A percentile compares a stretch with the other conserved stretches of the same genome.
Conservation (phyloP, 2,113 vertebrate species). For the Elephantulus edwardii region DNA sequence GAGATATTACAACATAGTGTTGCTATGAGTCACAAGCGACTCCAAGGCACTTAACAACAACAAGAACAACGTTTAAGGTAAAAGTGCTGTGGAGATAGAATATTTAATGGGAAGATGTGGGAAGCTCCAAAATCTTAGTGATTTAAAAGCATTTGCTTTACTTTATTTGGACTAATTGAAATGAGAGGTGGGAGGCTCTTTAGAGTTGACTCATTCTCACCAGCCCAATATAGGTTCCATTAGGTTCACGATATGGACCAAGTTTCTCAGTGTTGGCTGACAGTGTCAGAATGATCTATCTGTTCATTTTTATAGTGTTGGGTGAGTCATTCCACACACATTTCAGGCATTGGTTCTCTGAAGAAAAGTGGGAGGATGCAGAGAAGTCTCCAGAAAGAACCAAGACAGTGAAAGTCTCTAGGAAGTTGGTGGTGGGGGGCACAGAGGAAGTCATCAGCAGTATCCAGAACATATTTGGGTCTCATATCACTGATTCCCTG, state of each 20-base stretch:
- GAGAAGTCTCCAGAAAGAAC: not conserved
- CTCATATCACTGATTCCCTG: not conserved
- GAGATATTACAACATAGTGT: no score
- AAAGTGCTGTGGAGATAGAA: not conserved
- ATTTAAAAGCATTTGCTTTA: slow-evolving; percentile 67
- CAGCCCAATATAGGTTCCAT: slow-evolving; percentile 51
- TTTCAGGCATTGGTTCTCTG: not conserved
- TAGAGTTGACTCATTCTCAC: slow-evolving; percentile 51
- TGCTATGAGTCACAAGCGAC: no score
- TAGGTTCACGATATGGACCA: slow-evolving; percentile 41
- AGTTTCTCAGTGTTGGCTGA: slow-evolving; percentile 63
- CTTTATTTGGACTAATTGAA: slow-evolving; percentile 71
- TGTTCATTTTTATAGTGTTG: slow-evolving; percentile 25
- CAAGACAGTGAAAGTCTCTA: not conserved
- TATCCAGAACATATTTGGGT: not conserved
- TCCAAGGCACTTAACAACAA: no score
- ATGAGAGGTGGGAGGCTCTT: slow-evolving; percentile 25
- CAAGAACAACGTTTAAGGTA: no score
- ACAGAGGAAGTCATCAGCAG: not conserved
- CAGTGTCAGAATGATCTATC: slow-evolving; percentile 43
- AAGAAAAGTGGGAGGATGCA: not conserved
- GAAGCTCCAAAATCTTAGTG: slow-evolving; percentile 54
- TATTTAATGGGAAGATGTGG: slow-evolving; percentile 53
- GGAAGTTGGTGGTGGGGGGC: not conserved
- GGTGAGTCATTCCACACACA: slow-evolving; percentile 64